Evolutionary conservation across 2,888 invertebrate genomes (phyloP), one percentile per base, ranked within the genome.

Genomic region (Cryptus armator): DNA sequence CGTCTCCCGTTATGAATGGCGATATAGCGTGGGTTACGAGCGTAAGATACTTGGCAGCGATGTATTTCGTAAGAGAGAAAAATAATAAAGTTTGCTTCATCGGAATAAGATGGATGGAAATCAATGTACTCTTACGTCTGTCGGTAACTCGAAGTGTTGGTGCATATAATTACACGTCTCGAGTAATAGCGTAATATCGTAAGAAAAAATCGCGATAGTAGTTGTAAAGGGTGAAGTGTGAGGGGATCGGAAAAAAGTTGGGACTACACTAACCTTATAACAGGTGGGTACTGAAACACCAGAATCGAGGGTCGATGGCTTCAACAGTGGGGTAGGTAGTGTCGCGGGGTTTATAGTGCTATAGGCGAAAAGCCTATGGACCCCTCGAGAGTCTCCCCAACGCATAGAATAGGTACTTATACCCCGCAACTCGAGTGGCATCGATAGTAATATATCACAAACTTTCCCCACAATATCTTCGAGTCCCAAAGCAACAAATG

Each of bases 1-100:
- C 81, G 48, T 85, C 81, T 81, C 79, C 85, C 81, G 85, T 85
- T 85, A 85, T 82, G 85, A 85, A 85, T 85, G 81, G 85, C 75
- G 70, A 79, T 71, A 72, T 81, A 68, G 84, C 81, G 79, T 79
- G 79, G 85, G 85, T 68, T 32, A 62, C 64, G 48, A 29, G 19
- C 46, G 62, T 75, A 44, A 71, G 48, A 44, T 72, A 72, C 51
- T 10, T 48, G 4, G 10, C 16, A 12, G 19, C 12, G 68, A 62
- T 67, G 67, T 59, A 76, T 80, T 77, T 81, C 80, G 84, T 70
- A 68, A 59, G 56, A 68, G 29, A 68, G 29, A 68, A n/a, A 16
- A 32, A 48, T 24, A 62, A 48, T 46, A 56, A 72, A 43, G 77
- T 66, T 81, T 74, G 81, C 66, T 44, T 68, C 59, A 37, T 7